Evolutionary conservation across 2,113 vertebrate species (phyloP).

Genomic region (Semnornis frantzii): DNA sequence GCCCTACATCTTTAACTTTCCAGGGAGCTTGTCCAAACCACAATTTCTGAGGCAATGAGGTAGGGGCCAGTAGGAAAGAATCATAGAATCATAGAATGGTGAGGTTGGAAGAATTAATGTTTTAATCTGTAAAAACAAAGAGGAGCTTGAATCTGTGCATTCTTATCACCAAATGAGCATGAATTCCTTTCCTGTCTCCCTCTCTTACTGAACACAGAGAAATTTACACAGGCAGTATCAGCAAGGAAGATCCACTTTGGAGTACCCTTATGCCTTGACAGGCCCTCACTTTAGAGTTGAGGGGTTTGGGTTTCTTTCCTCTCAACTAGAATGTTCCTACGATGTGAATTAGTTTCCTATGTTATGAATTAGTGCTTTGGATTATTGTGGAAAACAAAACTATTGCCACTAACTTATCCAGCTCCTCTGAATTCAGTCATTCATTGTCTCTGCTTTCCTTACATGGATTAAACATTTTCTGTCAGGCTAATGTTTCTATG

Average conservation of each 20-base stretch:
- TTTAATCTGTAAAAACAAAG: not conserved
- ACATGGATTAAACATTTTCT: not conserved
- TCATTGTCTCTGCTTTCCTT: conserved; percentile 4
- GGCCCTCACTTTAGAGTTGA: not conserved
- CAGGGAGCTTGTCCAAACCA: conserved; percentile 24
- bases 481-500: not conserved
- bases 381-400: conserved; percentile 9
- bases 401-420: conserved; percentile 1
- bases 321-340: not conserved
- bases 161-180: not conserved
- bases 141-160: not conserved
- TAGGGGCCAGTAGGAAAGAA: not conserved
- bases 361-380: conserved; percentile 14
- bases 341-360: not conserved
- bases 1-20: not conserved
- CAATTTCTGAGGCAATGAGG: not conserved
- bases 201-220: not conserved
- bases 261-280: not conserved
- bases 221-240: not conserved
- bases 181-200: not conserved
- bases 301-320: conserved; percentile 15
- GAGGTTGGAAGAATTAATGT: not conserved
- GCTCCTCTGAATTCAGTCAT: not conserved
- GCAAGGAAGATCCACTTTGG: not conserved
- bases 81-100: not conserved